Evolutionary conservation across 2,113 vertebrate species (phyloP).

Genomic region (Excalfactoria chinensis): DNA sequence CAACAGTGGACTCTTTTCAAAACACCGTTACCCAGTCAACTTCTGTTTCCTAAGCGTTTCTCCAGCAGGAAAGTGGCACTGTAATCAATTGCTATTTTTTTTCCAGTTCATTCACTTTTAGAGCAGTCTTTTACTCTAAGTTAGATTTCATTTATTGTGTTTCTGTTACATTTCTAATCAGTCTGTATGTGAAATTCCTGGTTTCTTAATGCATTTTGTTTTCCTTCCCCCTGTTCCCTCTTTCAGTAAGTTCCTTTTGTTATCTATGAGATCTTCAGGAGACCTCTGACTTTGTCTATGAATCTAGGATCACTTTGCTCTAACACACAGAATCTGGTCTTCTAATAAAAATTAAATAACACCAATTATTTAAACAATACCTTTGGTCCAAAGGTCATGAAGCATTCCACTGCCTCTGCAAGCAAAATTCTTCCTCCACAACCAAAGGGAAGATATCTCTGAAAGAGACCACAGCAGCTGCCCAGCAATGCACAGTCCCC

Average conservation of each 20-base stretch:
- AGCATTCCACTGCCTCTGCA: conserved; percentile 37
- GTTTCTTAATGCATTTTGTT: background rate
- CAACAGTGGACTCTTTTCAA: background rate
- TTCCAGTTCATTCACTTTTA: background rate
- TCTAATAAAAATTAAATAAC: background rate
- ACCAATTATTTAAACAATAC: conserved; percentile 25
- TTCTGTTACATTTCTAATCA: background rate
- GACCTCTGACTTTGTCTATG: background rate
- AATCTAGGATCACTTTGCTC: background rate
- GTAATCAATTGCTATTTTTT: background rate
- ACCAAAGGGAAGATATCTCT: background rate
- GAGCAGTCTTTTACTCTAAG: background rate
- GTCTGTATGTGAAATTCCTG: background rate
- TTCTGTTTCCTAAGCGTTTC: background rate
- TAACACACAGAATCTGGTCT: background rate
- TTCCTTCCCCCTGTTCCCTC: background rate
- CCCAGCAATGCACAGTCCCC: fast-evolving
- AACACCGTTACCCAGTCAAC: background rate
- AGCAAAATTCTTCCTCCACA: conserved; percentile 34
- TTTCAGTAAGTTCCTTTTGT: background rate
- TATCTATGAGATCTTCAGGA: background rate
- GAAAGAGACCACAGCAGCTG: background rate
- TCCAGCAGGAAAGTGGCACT: background rate
- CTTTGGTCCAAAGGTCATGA: conserved; percentile 9
- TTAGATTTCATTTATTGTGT: background rate